A percentile compares a stretch with the other conserved stretches of the same genome.
Evolutionary conservation across 2,113 vertebrate genomes (phyloP).

Genomic region (Mobula birostris): DNA sequence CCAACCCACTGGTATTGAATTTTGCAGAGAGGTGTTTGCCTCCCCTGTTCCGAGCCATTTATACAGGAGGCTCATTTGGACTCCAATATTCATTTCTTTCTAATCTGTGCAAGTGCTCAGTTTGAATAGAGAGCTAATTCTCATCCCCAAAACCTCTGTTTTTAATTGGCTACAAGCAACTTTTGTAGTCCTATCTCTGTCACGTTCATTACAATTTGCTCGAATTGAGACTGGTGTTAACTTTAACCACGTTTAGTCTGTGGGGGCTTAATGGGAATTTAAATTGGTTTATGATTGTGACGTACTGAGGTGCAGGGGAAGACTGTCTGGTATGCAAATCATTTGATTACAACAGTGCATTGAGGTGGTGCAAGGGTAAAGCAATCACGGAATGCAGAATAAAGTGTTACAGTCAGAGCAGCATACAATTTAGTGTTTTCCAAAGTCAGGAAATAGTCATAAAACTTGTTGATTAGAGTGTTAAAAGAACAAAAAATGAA

Average conservation of each 20-base stretch:
- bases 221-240: not conserved
- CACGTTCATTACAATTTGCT: not conserved
- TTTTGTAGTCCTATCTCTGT: not conserved
- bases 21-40: not conserved
- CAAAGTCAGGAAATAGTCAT: too few relatives aligned
- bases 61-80: not conserved
- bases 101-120: not conserved
- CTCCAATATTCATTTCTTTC: not conserved
- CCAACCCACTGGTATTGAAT: slow-evolving; percentile 1
- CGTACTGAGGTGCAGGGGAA: too few relatives aligned
- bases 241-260: not conserved
- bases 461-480: too few relatives aligned
- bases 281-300: too few relatives aligned
- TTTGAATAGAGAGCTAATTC: not conserved
- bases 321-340: too few relatives aligned
- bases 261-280: not conserved
- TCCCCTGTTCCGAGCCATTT: too few relatives aligned
- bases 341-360: too few relatives aligned
- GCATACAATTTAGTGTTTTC: too few relatives aligned
- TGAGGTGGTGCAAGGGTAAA: too few relatives aligned
- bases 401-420: too few relatives aligned
- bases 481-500: too few relatives aligned
- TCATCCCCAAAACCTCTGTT: not conserved
- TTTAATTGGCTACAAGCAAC: not conserved
- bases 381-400: too few relatives aligned